A percentile compares a stretch with the other conserved stretches of the same genome.
phyloP scores from a whole-genome alignment of 2,888 invertebrate species.

The Orthosia gothica region DNA sequence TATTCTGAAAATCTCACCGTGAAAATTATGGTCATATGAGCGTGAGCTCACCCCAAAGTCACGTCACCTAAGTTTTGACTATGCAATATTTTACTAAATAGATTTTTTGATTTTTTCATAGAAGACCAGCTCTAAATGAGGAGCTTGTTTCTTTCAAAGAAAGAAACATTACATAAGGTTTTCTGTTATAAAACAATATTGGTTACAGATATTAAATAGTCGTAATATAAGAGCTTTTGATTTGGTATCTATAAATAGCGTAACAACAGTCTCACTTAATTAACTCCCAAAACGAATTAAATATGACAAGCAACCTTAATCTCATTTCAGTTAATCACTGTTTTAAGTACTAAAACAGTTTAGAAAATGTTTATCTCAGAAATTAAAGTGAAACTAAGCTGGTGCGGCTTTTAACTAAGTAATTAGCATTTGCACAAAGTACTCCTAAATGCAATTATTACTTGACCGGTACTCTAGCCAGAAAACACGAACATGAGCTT shows the following conservation, averaged over 20 bases:
- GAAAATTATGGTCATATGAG: too few species aligned
- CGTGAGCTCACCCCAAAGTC: too few species aligned
- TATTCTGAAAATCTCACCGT: too few species aligned
- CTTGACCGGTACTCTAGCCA: background rate
- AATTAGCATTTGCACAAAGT: constrained; percentile 37
- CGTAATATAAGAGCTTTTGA: too few species aligned
- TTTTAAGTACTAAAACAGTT: constrained; percentile 25
- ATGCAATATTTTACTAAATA: too few species aligned
- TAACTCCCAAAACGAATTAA: background rate
- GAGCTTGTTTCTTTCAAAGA: background rate
- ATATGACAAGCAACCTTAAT: constrained; percentile 8
- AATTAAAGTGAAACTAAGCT: constrained; percentile 18
- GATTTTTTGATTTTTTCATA: background rate
- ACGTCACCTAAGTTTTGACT: too few species aligned
- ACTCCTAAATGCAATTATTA: constrained; percentile 21
- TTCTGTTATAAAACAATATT: background rate
- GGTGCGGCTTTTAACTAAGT: constrained; percentile 20
- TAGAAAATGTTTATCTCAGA: constrained; percentile 4
- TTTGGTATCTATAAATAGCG: background rate
- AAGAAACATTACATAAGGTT: background rate
- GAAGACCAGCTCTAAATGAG: background rate
- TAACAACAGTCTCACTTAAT: background rate
- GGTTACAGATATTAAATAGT: background rate
- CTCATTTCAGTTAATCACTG: constrained; percentile 13
- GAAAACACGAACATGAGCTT: constrained; percentile 18